These are phyloP conservation scores for Mesitornis unicolor DNA, from an alignment of 2,113 vertebrate genomes.

Conservation along the genomic window DNA sequence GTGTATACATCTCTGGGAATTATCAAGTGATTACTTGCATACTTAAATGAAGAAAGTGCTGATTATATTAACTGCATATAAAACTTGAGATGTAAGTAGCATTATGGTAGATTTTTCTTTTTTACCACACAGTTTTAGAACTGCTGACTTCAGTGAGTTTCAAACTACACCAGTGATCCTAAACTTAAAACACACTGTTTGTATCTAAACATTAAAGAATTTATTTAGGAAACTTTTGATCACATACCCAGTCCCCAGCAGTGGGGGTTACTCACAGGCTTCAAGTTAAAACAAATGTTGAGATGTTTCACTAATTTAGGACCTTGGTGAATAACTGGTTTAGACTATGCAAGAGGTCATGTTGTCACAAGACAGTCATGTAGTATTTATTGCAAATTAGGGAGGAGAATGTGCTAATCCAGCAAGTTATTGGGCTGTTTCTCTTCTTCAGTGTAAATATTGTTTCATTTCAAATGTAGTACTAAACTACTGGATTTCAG, in stretches of 20 bases:
- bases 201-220: neutral
- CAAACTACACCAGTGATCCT: neutral
- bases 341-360: neutral
- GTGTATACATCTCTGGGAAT: neutral
- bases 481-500: neutral
- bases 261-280: neutral
- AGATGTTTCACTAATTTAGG: neutral
- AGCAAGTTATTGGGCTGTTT: neutral
- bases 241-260: too few relatives aligned
- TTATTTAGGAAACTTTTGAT: neutral
- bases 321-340: neutral
- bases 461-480: neutral
- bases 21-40: accelerated
- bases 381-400: neutral
- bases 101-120: neutral
- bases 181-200: neutral
- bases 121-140: neutral
- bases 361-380: neutral
- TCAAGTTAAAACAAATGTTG: neutral
- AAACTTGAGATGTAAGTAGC: neutral
- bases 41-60: neutral
- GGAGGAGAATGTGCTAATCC: neutral
- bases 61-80: neutral
- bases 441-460: neutral
- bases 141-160: neutral